Percentiles rank a stretch among this genome's conserved stretches.
phyloP scores from a whole-genome alignment of 2,888 invertebrate species.

The Mesoligia furuncula region DNA sequence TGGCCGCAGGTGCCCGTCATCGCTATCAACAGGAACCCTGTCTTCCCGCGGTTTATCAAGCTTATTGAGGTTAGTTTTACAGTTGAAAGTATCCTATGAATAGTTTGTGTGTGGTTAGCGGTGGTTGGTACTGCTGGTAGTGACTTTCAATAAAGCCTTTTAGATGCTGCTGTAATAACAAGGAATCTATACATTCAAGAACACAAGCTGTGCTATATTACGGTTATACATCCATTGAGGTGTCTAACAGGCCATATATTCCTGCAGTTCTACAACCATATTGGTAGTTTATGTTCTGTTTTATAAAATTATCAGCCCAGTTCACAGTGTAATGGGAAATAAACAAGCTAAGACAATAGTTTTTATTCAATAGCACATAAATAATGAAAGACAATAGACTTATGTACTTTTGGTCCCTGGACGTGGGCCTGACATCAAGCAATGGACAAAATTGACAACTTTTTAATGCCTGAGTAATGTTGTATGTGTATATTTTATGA shows the following conservation, averaged over 20 bases:
- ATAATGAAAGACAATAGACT: neutral
- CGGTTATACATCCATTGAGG: too few species aligned
- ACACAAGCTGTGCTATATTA: neutral
- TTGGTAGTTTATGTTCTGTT: neutral
- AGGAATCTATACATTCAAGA: neutral
- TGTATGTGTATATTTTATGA: too few species aligned
- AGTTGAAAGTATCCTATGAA: neutral
- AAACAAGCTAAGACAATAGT: too few species aligned
- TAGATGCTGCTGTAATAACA: neutral
- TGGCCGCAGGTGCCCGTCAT: constrained; percentile 99
- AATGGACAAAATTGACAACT: neutral
- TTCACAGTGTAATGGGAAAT: neutral
- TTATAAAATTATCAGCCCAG: neutral
- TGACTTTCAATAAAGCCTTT: neutral
- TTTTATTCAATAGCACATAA: neutral
- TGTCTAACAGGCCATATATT: neutral
- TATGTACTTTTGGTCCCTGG: too few species aligned
- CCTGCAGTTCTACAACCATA: neutral
- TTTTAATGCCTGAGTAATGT: neutral
- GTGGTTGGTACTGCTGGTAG: neutral
- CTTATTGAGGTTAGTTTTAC: constrained; percentile 94
- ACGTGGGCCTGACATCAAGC: too few species aligned
- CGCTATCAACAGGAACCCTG: constrained; percentile 97
- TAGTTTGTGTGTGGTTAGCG: neutral
- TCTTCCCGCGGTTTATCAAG: constrained; percentile 99